phyloP scores from a whole-genome alignment of 2,888 invertebrate species.

The Lysandra bellargus region DNA sequence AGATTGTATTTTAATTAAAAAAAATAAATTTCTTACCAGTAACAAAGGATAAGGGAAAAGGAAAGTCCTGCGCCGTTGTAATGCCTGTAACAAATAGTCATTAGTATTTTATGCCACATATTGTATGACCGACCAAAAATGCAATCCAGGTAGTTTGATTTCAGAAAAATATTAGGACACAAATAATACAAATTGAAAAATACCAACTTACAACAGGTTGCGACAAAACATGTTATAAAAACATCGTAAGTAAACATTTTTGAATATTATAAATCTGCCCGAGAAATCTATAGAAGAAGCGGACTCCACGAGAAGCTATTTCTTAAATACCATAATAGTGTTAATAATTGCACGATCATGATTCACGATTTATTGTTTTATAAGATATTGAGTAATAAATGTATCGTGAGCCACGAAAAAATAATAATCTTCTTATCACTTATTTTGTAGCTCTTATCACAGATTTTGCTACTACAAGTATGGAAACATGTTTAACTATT shows the following conservation, averaged over 20 bases:
- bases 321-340: conserved; percentile 17
- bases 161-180: neutral
- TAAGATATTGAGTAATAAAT: neutral
- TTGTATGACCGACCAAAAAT: too few species aligned
- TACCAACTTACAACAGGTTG: conserved; percentile 4
- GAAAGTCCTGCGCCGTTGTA: neutral
- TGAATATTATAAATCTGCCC: neutral
- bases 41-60: neutral
- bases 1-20: too few species aligned
- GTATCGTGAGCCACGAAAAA: conserved; percentile 20
- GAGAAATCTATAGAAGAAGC: neutral
- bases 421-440: neutral
- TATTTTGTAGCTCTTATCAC: neutral
- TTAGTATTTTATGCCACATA: neutral
- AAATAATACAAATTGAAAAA: neutral
- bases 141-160: neutral
- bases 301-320: neutral
- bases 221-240: conserved; percentile 1
- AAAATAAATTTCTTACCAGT: neutral
- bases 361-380: conserved; percentile 9
- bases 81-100: neutral
- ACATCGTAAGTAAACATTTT: neutral
- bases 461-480: neutral
- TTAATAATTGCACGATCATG: conserved; percentile 6
- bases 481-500: neutral